phyloP scores from a whole-genome alignment of 1,140 invertebrate genomes.

The Zaprionus gabonicus region DNA sequence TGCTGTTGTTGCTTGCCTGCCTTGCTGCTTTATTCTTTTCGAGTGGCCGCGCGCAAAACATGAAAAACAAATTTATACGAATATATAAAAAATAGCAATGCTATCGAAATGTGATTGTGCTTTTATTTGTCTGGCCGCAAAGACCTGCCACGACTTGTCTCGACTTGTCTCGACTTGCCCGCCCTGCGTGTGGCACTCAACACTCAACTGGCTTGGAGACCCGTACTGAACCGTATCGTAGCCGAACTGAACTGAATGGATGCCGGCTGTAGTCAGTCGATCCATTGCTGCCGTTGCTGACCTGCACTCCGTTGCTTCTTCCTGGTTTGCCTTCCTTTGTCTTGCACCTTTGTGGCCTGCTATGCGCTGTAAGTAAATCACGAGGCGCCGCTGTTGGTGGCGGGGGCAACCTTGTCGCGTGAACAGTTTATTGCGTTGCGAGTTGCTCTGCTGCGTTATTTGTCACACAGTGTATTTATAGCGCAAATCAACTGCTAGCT shows the following conservation, averaged over 20 bases:
- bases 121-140: conserved; percentile 43
- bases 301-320: conserved; percentile 20
- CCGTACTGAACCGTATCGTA: neutral
- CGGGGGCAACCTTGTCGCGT: conserved; percentile 67
- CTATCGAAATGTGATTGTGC: conserved; percentile 20
- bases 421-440: conserved; percentile 61
- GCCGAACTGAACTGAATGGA: conserved; percentile 35
- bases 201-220: conserved; percentile 36
- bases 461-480: conserved; percentile 57
- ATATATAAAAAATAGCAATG: conserved; percentile 16
- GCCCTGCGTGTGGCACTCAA: conserved; percentile 42
- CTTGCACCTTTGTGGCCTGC: conserved; percentile 27
- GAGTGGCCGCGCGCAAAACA: conserved; percentile 32
- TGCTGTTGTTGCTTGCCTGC: too few relatives aligned
- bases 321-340: conserved; percentile 40
- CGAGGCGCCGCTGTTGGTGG: conserved; percentile 10
- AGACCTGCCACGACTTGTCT: conserved; percentile 24
- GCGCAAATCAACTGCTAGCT: conserved; percentile 43
- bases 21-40: conserved; percentile 9
- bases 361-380: conserved; percentile 61
- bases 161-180: neutral
- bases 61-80: conserved; percentile 38
- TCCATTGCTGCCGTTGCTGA: conserved; percentile 15
- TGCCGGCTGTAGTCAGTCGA: conserved; percentile 7
- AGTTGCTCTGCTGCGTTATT: conserved; percentile 39